Percentiles rank a stretch among this genome's conserved stretches.
Conservation (phyloP, 1,140 invertebrate species). For the Hylaeus volcanicus region DNA sequence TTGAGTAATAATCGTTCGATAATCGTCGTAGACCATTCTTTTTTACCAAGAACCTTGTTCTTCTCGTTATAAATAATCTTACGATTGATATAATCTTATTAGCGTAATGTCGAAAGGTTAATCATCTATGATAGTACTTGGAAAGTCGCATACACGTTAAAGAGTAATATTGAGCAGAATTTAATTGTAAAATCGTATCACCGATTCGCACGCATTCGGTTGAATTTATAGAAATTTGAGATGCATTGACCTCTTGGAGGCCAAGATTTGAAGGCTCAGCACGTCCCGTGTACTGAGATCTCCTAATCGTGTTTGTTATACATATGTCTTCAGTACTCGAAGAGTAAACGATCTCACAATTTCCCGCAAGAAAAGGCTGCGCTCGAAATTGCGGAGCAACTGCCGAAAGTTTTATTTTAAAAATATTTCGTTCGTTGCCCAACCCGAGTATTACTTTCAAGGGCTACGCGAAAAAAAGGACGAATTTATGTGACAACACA, state of each 20-base stretch:
- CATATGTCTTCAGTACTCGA: too few species aligned
- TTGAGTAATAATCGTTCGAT: neutral
- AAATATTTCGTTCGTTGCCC: too few species aligned
- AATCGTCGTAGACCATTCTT: neutral
- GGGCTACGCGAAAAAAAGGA: neutral
- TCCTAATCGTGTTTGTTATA: too few species aligned
- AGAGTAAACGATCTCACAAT: neutral
- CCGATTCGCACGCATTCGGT: neutral
- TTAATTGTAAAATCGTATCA: neutral
- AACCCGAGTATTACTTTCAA: too few species aligned
- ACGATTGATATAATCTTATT: neutral
- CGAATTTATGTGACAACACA: neutral
- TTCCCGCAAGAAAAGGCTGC: neutral
- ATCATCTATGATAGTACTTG: neutral
- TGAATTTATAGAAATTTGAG: neutral
- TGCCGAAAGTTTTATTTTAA: neutral
- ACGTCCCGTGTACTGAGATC: too few species aligned
- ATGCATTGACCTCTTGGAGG: too few species aligned
- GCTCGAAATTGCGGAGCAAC: neutral
- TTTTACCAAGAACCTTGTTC: neutral
- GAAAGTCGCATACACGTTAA: constrained; percentile 13
- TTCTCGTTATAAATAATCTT: neutral
- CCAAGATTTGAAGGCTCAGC: too few species aligned
- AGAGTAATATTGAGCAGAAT: constrained; percentile 29
- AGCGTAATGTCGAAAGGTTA: neutral